Evolutionary conservation across 92 coral and sea anemone species (phyloP).

Genomic region (Actinernus sp.): DNA sequence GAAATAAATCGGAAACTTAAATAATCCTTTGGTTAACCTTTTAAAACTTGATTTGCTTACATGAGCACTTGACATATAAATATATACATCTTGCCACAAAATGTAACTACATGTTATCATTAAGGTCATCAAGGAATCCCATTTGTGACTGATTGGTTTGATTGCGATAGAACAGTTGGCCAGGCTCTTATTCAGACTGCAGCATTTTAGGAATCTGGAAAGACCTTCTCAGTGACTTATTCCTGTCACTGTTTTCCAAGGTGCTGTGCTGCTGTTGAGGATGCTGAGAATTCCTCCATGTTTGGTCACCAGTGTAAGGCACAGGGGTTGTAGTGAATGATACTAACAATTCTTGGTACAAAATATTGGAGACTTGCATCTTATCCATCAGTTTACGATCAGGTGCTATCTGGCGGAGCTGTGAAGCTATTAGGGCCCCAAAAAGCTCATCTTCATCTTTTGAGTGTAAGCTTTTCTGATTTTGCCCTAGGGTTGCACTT

Average conservation of each 20-base stretch:
- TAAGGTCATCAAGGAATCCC: too few relatives aligned
- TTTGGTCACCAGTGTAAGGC: constrained; percentile 17
- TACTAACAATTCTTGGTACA: constrained; percentile 50
- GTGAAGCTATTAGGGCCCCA: constrained; percentile 47
- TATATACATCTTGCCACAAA: too few relatives aligned
- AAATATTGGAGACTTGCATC: constrained; percentile 62
- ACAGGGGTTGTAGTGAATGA: constrained; percentile 13
- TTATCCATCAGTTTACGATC: constrained; percentile 31
- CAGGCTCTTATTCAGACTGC: constrained; percentile 31
- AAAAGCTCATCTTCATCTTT: constrained; percentile 67
- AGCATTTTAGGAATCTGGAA: constrained; percentile 20
- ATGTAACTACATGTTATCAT: too few relatives aligned
- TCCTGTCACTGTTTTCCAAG: constrained; percentile 11
- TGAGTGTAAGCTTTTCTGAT: too few relatives aligned
- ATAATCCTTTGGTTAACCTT: too few relatives aligned
- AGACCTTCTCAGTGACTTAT: constrained; percentile 19
- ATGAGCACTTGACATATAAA: too few relatives aligned
- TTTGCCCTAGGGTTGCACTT: too few relatives aligned
- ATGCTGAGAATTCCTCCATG: constrained; percentile 25
- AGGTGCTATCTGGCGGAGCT: constrained; percentile 50
- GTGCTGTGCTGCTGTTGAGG: constrained; percentile 22
- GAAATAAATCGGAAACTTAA: too few relatives aligned
- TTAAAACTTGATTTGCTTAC: too few relatives aligned
- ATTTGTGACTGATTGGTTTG: too few relatives aligned
- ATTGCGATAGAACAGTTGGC: constrained; percentile 39